Percentiles rank a stretch among this genome's conserved stretches.
These are phyloP conservation scores for Pterostichus madidus DNA, from an alignment of 2,888 invertebrate species.

Conservation along the genomic window DNA sequence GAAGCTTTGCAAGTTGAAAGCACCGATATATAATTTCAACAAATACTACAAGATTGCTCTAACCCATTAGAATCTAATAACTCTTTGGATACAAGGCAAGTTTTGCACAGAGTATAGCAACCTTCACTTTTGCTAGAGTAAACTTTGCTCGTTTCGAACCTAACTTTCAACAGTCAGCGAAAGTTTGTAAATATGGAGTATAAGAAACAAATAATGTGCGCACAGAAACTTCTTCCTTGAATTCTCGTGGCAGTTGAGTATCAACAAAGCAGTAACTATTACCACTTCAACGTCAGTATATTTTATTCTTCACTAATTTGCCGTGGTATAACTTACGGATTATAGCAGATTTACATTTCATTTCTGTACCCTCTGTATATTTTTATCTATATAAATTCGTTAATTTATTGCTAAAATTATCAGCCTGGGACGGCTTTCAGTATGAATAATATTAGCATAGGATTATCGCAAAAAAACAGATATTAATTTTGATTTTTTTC, in stretches of 20 bases:
- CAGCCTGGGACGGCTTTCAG: no score
- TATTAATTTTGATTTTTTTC: no score
- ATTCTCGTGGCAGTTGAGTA: slow-evolving; percentile 8
- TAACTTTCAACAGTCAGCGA: slow-evolving; percentile 21
- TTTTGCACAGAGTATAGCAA: not conserved
- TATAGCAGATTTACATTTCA: not conserved
- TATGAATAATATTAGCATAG: no score
- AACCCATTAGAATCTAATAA: slow-evolving; percentile 6
- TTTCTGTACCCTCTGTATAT: not conserved
- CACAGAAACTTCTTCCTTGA: slow-evolving; percentile 1
- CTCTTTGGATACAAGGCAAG: not conserved
- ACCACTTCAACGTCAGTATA: not conserved
- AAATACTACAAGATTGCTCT: not conserved
- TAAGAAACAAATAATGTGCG: slow-evolving; percentile 41
- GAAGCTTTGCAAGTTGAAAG: not conserved
- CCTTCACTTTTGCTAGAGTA: slow-evolving; percentile 9
- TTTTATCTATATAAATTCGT: no score
- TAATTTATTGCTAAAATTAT: no score
- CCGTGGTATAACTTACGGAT: not conserved
- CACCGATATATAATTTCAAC: not conserved
- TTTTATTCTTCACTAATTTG: not conserved
- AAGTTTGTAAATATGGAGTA: slow-evolving; percentile 27
- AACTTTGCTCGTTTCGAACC: not conserved
- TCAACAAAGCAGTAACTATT: slow-evolving; percentile 5
- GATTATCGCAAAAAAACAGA: no score